Evolutionary conservation across 2,888 invertebrate genomes (phyloP).

Genomic region (Iselma pallidipennis): DNA sequence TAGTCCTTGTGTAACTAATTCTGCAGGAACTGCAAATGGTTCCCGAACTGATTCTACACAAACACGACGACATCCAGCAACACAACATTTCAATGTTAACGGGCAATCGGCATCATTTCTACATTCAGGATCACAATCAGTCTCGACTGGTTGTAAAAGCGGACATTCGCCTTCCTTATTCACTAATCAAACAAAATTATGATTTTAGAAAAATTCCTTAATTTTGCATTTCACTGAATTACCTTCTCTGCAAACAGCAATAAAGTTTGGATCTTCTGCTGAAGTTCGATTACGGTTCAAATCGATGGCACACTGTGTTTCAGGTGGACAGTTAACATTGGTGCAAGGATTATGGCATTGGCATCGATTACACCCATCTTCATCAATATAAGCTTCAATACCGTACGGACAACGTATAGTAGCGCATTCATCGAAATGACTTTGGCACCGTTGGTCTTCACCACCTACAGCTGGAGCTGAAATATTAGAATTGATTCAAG

Average conservation of each 20-base stretch:
- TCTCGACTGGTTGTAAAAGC: slow-evolving; percentile 52
- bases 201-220: not conserved
- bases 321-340: slow-evolving; percentile 62
- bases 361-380: slow-evolving; percentile 72
- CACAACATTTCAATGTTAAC: slow-evolving; percentile 80
- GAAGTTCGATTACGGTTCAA: slow-evolving; percentile 55
- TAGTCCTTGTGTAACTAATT: slow-evolving; percentile 49
- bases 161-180: slow-evolving; percentile 75
- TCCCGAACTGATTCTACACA: slow-evolving; percentile 67
- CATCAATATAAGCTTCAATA: slow-evolving; percentile 64
- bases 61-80: slow-evolving; percentile 73
- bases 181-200: slow-evolving; percentile 53
- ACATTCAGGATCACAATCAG: slow-evolving; percentile 73
- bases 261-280: slow-evolving; percentile 55
- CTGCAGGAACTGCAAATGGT: slow-evolving; percentile 55
- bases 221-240: slow-evolving; percentile 33
- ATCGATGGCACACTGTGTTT: slow-evolving; percentile 71
- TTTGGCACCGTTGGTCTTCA: slow-evolving; percentile 59
- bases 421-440: slow-evolving; percentile 65
- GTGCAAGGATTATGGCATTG: slow-evolving; percentile 77
- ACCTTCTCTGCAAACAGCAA: slow-evolving; percentile 69
- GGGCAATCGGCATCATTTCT: slow-evolving; percentile 80
- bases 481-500: not conserved
- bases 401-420: slow-evolving; percentile 73
- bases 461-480: slow-evolving; percentile 12